Evolutionary conservation across 2,113 vertebrate species (phyloP), one percentile per base, ranked within the genome.

Genomic region (Catagonus wagneri): DNA sequence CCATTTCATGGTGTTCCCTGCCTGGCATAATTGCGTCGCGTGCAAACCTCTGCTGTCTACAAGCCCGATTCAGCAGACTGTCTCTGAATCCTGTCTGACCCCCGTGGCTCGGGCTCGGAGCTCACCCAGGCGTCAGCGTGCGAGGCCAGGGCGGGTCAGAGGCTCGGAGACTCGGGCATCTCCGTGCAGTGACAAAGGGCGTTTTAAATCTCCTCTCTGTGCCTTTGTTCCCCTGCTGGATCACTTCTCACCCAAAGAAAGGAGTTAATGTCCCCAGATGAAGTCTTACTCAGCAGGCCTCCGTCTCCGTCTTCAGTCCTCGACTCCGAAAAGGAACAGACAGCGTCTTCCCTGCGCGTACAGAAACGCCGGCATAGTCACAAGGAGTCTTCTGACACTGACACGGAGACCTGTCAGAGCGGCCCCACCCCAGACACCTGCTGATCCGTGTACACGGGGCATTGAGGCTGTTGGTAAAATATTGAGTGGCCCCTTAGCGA

Each of bases 21-120:
- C 78, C 11, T 72, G 4, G 61, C 44, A 20, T 32, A 25, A 93
- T 95, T 93, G 7, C 52, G 7, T 94, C 94, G 34, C 79, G 56
- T 63, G 54, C 96, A 96, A 54, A 96, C 96, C 97, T 90, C 90
- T 1, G 95, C 79, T 97, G 44, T 74, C 96, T 95, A 94, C 63
- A 44, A 3, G 19, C 78, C 52, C 19, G 7, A 14, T 36, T 88
- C 94, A 69, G 85, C 93, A 74, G 90, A 6, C 95, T 75, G 68
- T 89, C 83, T 89, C 83, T 56, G 87, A 88, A 97, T 85, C 89
- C 95, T 6, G 0, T 92, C 96, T 96, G 95, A 90, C 97, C 96
- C 95, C 7, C 39, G 6, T 6, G 32, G 7, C 3, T 90, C 95
- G 83, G 63, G 86, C 93, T 88, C 89, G 97, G 83, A 19, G 58